A percentile compares a stretch with the other conserved stretches of the same genome.
These are phyloP conservation scores for Caligus rogercresseyi DNA, from an alignment of 1,140 invertebrate species.

Conservation along the genomic window DNA sequence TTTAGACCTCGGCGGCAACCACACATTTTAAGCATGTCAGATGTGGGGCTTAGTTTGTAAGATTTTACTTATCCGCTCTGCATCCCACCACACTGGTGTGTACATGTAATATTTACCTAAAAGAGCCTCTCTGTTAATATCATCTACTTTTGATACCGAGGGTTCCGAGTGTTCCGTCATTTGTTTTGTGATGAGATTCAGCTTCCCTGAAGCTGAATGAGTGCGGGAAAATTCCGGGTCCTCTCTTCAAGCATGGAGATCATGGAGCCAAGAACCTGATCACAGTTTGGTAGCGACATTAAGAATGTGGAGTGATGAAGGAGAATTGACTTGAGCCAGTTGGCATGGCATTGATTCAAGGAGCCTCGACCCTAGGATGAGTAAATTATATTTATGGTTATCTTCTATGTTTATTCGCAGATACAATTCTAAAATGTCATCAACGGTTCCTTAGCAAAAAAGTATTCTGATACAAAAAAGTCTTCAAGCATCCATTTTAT, in stretches of 20 bases:
- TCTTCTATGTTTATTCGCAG: too few relatives aligned
- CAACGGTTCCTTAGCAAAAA: too few relatives aligned
- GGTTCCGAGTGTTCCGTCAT: background rate
- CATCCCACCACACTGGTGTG: too few relatives aligned
- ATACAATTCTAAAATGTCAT: too few relatives aligned
- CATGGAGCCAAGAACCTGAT: conserved; percentile 1
- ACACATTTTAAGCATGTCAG: too few relatives aligned
- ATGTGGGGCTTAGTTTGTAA: too few relatives aligned
- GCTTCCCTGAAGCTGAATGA: conserved; percentile 4
- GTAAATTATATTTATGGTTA: too few relatives aligned
- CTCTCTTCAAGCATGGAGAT: conserved; percentile 8
- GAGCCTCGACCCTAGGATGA: conserved; percentile 7
- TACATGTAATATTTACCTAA: background rate
- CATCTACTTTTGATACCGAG: background rate
- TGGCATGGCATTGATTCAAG: background rate
- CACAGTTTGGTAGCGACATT: conserved; percentile 1
- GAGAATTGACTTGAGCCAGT: conserved; percentile 10
- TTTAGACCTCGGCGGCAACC: too few relatives aligned
- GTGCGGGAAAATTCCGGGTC: background rate
- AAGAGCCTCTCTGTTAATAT: background rate
- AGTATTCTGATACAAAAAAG: too few relatives aligned
- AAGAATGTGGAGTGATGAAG: conserved; percentile 7
- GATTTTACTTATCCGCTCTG: too few relatives aligned
- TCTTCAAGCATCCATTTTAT: too few relatives aligned
- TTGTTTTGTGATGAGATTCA: conserved; percentile 4